Percentiles rank a stretch among this genome's conserved stretches.
These are phyloP conservation scores for Syngnathus typhle DNA, from an alignment of 2,113 vertebrate genomes.

Conservation along the genomic window DNA sequence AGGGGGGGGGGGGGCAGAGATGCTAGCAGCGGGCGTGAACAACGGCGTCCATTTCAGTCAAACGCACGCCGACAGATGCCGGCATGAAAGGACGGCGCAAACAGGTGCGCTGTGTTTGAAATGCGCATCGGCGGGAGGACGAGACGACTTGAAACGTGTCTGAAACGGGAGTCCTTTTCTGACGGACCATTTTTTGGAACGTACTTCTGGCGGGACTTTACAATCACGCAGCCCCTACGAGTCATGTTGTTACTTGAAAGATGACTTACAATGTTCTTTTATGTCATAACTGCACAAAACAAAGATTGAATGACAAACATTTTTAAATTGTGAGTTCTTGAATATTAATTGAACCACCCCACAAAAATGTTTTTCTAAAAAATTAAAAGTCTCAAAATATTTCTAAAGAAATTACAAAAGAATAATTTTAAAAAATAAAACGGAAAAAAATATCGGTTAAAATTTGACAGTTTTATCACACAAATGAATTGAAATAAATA, in stretches of 20 bases:
- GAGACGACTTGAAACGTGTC: conserved; percentile 22
- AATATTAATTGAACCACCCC: too few relatives aligned
- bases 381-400: too few relatives aligned
- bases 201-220: not conserved
- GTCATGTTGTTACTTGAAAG: not conserved
- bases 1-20: conserved; percentile 40
- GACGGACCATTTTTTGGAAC: conserved; percentile 15
- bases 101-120: conserved; percentile 61
- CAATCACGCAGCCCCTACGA: not conserved
- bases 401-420: too few relatives aligned
- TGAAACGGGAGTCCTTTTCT: conserved; percentile 23
- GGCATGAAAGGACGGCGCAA: conserved; percentile 57
- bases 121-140: conserved; percentile 32
- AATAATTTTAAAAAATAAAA: too few relatives aligned
- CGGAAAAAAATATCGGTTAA: too few relatives aligned
- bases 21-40: conserved; percentile 51
- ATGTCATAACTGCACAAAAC: not conserved
- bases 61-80: conserved; percentile 52
- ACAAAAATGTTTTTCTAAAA: too few relatives aligned
- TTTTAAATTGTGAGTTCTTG: too few relatives aligned
- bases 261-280: not conserved
- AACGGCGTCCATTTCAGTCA: conserved; percentile 68
- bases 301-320: too few relatives aligned
- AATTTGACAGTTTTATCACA: too few relatives aligned
- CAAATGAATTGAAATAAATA: too few relatives aligned